Evolutionary conservation across 2,888 invertebrate genomes (phyloP).

Genomic region (Luffia ferchaultella): DNA sequence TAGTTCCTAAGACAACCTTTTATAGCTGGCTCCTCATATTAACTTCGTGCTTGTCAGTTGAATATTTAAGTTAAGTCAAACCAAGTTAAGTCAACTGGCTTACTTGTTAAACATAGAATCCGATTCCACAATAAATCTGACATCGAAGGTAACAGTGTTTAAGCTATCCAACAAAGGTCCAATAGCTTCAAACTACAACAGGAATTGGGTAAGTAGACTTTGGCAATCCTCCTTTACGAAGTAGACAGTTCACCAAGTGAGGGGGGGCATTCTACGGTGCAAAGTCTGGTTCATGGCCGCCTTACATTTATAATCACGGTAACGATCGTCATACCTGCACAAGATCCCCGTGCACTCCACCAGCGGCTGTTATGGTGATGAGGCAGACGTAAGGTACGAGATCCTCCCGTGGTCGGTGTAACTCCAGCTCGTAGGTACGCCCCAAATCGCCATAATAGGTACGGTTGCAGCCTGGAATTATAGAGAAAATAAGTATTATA

Average conservation of each 20-base stretch:
- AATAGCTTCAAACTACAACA: neutral
- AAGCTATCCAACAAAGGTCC: neutral
- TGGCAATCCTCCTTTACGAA: too few relatives aligned
- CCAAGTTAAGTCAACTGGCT: too few relatives aligned
- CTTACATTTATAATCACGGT: neutral
- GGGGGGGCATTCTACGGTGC: neutral
- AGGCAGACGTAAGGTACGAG: slow-evolving; percentile 88
- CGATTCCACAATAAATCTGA: too few relatives aligned
- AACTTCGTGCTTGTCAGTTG: too few relatives aligned
- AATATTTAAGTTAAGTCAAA: too few relatives aligned
- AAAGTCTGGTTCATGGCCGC: neutral
- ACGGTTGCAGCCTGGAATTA: slow-evolving; percentile 82
- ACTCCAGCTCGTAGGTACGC: slow-evolving; percentile 84
- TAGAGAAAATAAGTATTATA: slow-evolving; percentile 14
- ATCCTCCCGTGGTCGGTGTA: slow-evolving; percentile 86
- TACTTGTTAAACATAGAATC: too few relatives aligned
- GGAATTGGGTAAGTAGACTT: neutral
- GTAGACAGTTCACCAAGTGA: too few relatives aligned
- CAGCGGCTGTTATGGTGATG: slow-evolving; percentile 86
- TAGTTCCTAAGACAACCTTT: too few relatives aligned
- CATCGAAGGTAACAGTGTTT: neutral
- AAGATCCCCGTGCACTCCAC: slow-evolving; percentile 84
- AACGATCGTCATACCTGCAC: slow-evolving; percentile 72
- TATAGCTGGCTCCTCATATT: too few relatives aligned
- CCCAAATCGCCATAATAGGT: slow-evolving; percentile 92